Base-by-base conservation (phyloP, 2,888 invertebrate genomes). In the Dynastes maya region DNA sequence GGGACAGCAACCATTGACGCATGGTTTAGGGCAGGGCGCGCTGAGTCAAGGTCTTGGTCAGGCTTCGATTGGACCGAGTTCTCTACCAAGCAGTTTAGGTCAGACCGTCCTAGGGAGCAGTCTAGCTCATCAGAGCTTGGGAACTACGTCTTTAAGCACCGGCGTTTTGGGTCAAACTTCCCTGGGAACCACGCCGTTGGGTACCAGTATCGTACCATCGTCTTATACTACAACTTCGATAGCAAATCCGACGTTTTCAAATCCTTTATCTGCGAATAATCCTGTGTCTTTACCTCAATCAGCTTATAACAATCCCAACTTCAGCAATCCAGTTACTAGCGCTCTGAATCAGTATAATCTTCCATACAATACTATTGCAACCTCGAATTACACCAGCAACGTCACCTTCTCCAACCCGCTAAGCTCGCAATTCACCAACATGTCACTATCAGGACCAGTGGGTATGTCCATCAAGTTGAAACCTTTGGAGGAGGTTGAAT, bases 401-500 rank as follows among this genome's bases (percentile, higher is more conserved):
- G 86, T 91, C 27, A 93, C 92, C 2, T 94, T 94, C 84, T 92
- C 93, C 79, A 93, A 94, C 85, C 94, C 94, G 22, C 88, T 94
- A 80, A 89, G 82, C 89, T 92, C 82, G 86, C 91, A 87, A 89
- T 91, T 85, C 88, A 94, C 87, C 90, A 92, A 88, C 88, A 90
- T 89, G 83, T 85, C 87, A 4, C 75, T 87, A 11, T 79, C 82
- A 55, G 86, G 89, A 88, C 80, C 91, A 89, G 91, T 87, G 82
- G 89, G 90, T 45, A 92, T 92, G 90, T 91, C 90, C 82, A 91
- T 91, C 84, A 94, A 94, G 88, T 89, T 94, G 88, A 94, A 94
- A 88, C 92, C 93, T 80, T 89, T 94, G 87, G 94, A 94, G 83
- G 94, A 94, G 86, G 92, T 94, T 80, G 94, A 94, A 84, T 90